Conservation (phyloP, 2,888 invertebrate species). For the Tetragonisca angustula region DNA sequence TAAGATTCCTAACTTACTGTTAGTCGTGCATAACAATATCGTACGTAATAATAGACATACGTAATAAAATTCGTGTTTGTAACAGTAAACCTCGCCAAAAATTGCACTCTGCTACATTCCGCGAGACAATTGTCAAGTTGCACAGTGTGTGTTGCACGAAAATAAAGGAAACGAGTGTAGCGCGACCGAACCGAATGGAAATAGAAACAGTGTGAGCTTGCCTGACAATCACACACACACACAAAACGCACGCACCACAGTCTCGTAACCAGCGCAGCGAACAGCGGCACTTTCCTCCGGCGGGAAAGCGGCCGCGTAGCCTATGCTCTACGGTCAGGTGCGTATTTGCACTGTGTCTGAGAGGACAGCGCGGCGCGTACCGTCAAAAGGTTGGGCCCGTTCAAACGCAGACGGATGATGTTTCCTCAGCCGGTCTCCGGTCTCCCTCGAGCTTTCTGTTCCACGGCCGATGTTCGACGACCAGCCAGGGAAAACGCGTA, state of each 20-base stretch:
- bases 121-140: too few relatives aligned
- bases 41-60: too few relatives aligned
- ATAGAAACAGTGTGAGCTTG: neutral
- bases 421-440: conserved; percentile 26
- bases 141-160: too few relatives aligned
- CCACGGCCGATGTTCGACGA: conserved; percentile 13
- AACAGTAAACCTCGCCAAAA: too few relatives aligned
- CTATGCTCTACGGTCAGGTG: conserved; percentile 27
- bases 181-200: neutral
- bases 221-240: too few relatives aligned
- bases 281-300: conserved; percentile 10
- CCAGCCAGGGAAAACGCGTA: conserved; percentile 16
- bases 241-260: neutral
- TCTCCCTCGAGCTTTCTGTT: conserved; percentile 24
- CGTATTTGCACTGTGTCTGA: conserved; percentile 58
- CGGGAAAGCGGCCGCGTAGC: conserved; percentile 26
- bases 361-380: conserved; percentile 27
- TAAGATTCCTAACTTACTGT: too few relatives aligned
- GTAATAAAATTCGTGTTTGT: too few relatives aligned
- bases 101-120: too few relatives aligned
- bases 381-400: conserved; percentile 51
- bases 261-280: neutral
- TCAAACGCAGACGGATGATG: conserved; percentile 46
- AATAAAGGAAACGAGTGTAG: too few relatives aligned
- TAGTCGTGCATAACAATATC: too few relatives aligned